Percentiles rank a stretch among this genome's conserved stretches.
phyloP scores from a whole-genome alignment of 2,113 vertebrate genomes.

The Anguilla rostrata region DNA sequence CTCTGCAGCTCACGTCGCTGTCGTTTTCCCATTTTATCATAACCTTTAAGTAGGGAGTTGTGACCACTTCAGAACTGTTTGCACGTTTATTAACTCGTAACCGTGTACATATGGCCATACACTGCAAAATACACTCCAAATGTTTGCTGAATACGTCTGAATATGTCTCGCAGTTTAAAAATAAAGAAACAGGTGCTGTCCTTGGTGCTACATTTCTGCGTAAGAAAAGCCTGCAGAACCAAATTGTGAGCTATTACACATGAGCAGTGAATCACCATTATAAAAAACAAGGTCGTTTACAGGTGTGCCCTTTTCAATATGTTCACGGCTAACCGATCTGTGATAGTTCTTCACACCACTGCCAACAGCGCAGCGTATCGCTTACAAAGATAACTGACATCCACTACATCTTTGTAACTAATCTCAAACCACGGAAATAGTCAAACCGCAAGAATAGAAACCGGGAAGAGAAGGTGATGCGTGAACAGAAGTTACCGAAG shows the following conservation, averaged over 20 bases:
- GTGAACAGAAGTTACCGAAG: slow-evolving; percentile 32
- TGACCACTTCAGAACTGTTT: not conserved
- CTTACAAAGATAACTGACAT: slow-evolving; percentile 24
- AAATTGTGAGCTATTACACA: not conserved
- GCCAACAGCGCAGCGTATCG: not conserved
- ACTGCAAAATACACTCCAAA: not conserved
- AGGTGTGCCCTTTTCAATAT: not conserved
- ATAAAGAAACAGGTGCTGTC: not conserved
- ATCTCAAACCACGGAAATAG: slow-evolving; percentile 12
- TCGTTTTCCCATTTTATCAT: not conserved
- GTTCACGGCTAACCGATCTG: not conserved
- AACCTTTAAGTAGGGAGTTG: not conserved
- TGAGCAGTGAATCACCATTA: not conserved
- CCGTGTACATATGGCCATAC: not conserved
- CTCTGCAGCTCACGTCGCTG: not conserved
- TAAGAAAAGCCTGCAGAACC: not conserved
- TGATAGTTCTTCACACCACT: not conserved
- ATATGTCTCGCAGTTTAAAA: not conserved
- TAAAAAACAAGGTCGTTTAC: not conserved
- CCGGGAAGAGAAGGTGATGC: slow-evolving; percentile 34
- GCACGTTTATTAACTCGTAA: not conserved
- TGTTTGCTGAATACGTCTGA: not conserved
- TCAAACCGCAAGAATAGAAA: slow-evolving; percentile 37
- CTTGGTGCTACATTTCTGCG: not conserved
- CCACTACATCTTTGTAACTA: slow-evolving; percentile 27